A percentile compares a stretch with the other conserved stretches of the same genome.
phyloP scores from a whole-genome alignment of 2,797 vertebrate genomes.

The Lagodon rhomboides region DNA sequence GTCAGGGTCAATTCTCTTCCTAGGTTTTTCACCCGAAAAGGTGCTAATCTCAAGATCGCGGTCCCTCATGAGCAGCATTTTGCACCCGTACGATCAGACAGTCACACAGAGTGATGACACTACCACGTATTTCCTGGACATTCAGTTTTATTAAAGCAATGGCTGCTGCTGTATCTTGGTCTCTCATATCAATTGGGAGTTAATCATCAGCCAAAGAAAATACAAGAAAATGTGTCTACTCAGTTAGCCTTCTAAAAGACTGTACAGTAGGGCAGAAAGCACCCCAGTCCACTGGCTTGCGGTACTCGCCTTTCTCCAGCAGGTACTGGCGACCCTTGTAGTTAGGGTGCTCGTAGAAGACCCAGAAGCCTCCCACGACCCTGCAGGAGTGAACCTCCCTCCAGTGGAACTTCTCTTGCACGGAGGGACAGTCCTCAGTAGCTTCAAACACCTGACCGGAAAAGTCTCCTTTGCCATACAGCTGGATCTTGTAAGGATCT shows the following conservation, averaged over 20 bases:
- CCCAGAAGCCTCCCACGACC: slow-evolving; percentile 89
- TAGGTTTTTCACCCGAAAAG: too few relatives aligned
- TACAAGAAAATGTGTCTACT: neutral
- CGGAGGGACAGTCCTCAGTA: slow-evolving; percentile 86
- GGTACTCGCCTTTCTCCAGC: slow-evolving; percentile 89
- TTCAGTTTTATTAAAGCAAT: slow-evolving; percentile 25
- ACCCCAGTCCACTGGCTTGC: slow-evolving; percentile 85
- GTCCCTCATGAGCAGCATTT: neutral
- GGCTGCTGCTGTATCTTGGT: neutral
- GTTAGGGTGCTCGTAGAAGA: slow-evolving; percentile 90
- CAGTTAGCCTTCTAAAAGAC: slow-evolving; percentile 36
- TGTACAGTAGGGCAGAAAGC: slow-evolving; percentile 37
- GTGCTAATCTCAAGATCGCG: neutral
- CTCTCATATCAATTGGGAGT: neutral
- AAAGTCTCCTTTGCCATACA: slow-evolving; percentile 40
- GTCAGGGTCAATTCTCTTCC: too few relatives aligned
- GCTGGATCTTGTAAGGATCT: slow-evolving; percentile 49
- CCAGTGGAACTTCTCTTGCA: slow-evolving; percentile 87
- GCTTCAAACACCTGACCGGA: slow-evolving; percentile 83
- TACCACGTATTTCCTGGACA: neutral
- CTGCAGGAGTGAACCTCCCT: slow-evolving; percentile 89
- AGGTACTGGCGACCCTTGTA: slow-evolving; percentile 89
- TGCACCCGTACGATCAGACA: neutral
- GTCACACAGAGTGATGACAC: slow-evolving; percentile 22
- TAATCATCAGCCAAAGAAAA: neutral